Conservation (phyloP, 2,888 invertebrate genomes). For the Lasioglossum marginatum region DNA sequence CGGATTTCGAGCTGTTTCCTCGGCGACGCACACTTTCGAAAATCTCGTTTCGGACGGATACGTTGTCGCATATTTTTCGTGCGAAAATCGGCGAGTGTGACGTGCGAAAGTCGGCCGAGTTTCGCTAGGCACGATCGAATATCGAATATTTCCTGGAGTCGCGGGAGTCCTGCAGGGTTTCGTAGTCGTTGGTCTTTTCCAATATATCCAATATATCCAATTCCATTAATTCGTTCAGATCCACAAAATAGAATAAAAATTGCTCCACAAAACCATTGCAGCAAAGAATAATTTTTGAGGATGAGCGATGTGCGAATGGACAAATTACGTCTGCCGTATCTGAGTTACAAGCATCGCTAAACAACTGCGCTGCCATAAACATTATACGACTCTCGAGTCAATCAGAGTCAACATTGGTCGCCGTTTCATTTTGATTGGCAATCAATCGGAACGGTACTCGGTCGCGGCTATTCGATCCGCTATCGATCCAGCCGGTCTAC, state of each 20-base stretch:
- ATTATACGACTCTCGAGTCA: not conserved
- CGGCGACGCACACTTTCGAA: constrained; percentile 43
- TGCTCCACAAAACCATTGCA: not conserved
- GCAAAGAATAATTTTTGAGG: not conserved
- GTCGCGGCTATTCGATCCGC: constrained; percentile 26
- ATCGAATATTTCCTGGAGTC: constrained; percentile 16
- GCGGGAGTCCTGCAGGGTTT: not conserved
- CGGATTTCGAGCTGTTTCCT: constrained; percentile 42
- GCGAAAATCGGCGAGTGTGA: constrained; percentile 41
- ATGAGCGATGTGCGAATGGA: not conserved
- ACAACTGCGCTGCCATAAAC: not conserved
- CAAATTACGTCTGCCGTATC: not conserved
- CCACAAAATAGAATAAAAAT: not conserved
- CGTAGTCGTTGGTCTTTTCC: not conserved
- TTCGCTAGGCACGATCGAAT: constrained; percentile 17
- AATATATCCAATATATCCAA: too few relatives aligned
- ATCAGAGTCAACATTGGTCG: not conserved
- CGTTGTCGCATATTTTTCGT: constrained; percentile 31
- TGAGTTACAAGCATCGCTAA: not conserved
- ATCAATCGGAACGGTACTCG: constrained; percentile 10
- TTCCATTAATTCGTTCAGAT: too few relatives aligned
- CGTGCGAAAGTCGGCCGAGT: constrained; percentile 47
- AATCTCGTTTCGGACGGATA: constrained; percentile 47
- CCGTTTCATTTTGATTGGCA: constrained; percentile 31
- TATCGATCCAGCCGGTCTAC: constrained; percentile 3